These are phyloP conservation scores for Chaetorhynchus papuensis DNA, from an alignment of 2,113 vertebrate species.

Conservation along the genomic window DNA sequence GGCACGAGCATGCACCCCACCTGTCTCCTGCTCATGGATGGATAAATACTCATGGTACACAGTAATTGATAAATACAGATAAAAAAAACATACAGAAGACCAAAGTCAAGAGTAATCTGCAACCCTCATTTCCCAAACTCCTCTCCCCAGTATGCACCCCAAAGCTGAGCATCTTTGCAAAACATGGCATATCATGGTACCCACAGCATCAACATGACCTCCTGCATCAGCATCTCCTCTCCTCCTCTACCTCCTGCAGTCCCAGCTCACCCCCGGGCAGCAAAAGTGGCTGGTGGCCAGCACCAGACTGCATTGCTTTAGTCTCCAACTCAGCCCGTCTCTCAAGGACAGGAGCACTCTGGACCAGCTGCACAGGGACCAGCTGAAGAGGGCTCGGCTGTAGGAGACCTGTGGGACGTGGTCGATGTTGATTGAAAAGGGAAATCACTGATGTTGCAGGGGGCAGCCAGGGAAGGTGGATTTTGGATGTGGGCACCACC, in stretches of 20 bases:
- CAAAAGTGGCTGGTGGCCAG: accelerated
- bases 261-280: background rate
- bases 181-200: accelerated
- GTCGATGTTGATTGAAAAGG: accelerated
- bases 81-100: background rate
- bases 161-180: background rate
- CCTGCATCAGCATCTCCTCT: background rate
- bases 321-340: background rate
- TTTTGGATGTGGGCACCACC: background rate
- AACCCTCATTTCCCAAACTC: background rate
- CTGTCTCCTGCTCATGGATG: background rate
- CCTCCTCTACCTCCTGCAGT: background rate
- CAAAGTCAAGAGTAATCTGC: background rate
- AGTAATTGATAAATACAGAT: background rate
- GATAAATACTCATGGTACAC: background rate
- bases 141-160: background rate
- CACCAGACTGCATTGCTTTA: background rate
- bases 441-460: background rate
- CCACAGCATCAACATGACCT: background rate
- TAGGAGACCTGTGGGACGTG: background rate
- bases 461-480: background rate
- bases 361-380: background rate
- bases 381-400: accelerated
- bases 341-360: background rate
- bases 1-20: accelerated